Base-by-base conservation (phyloP, 1,140 invertebrate genomes). In the Cylas formicarius region DNA sequence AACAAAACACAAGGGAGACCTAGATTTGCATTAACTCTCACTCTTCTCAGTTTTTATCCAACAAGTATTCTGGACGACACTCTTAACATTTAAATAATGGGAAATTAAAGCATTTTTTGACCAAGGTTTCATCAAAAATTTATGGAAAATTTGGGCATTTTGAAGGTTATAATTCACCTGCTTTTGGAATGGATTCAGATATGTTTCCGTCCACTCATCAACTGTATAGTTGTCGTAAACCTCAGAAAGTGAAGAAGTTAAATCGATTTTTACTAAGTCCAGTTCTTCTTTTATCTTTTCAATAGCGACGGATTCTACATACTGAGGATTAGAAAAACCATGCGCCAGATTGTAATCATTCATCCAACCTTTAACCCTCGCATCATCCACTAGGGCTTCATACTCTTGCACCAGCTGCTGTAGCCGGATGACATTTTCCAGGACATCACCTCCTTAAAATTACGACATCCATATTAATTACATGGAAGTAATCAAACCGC, bases 311-410 rank as follows among this genome's bases (percentile, higher is more conserved):
- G 42, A 29, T 23, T 55, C 45, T 13, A 57, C 45, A 24, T 52
- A 38, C 70, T 16, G 83, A 66, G 52, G 79, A 72, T 0, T 84
- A 77, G 52, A 76, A 80, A 9, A 88, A 48, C 78, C 79, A 52
- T 82, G 75, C 8, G 78, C 72, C 3, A 86, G 69, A 59, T 87
- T 88, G 56, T 87, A 90, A 6, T 80, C 73, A 8, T 81, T 86
- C 49, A 88, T 65, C 86, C 86, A 90, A 11, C 81, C 72, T 43
- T 67, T 67, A 2, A 55, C 45, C 28, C 38, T 14, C 4, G 55
- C 52, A 43, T 55, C 50, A 27, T 53, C 50, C 3, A 53, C 17
- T 16, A 60, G 44, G 8, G 41, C 35, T n/a, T 52, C 37, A 32
- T 46, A 56, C 16, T 57, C 55, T 44, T 57, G 55, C 21, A 50